Percentiles rank a stretch among this genome's conserved stretches.
phyloP scores from a whole-genome alignment of 2,113 vertebrate genomes.

The Actinemys pallida region DNA sequence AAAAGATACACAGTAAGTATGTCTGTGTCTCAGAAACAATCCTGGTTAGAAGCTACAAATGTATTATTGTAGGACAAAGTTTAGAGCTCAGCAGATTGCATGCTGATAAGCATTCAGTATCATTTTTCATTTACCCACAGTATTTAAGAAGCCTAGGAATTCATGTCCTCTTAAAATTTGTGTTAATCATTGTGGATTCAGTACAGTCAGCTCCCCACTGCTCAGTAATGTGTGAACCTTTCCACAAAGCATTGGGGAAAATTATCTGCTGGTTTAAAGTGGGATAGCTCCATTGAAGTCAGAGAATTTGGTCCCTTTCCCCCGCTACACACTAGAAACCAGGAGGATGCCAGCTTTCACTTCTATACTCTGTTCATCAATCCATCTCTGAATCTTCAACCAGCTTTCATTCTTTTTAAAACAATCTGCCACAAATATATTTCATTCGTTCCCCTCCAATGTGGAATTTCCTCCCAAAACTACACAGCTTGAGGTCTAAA shows the following conservation, averaged over 20 bases:
- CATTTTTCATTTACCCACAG: neutral
- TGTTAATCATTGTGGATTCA: neutral
- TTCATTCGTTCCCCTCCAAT: neutral
- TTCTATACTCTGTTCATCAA: neutral
- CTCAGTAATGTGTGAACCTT: neutral
- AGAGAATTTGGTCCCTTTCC: neutral
- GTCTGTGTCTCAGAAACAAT: slow-evolving; percentile 37
- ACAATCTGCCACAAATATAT: neutral
- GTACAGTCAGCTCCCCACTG: neutral
- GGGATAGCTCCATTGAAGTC: neutral
- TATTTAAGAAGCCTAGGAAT: neutral
- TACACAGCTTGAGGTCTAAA: neutral
- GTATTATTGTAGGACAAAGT: neutral
- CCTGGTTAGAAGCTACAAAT: slow-evolving; percentile 4
- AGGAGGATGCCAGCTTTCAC: neutral
- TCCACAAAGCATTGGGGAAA: neutral
- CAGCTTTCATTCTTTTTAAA: neutral
- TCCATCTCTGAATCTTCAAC: neutral
- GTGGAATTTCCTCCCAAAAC: neutral
- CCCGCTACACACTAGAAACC: neutral
- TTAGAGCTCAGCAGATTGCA: neutral
- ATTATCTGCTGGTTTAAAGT: neutral
- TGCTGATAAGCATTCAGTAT: neutral
- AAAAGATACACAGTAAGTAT: slow-evolving; percentile 6
- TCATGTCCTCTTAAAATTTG: slow-evolving; percentile 13